phyloP scores from a whole-genome alignment of 2,888 invertebrate genomes.

The Gastracanthus pulcherrimus region DNA sequence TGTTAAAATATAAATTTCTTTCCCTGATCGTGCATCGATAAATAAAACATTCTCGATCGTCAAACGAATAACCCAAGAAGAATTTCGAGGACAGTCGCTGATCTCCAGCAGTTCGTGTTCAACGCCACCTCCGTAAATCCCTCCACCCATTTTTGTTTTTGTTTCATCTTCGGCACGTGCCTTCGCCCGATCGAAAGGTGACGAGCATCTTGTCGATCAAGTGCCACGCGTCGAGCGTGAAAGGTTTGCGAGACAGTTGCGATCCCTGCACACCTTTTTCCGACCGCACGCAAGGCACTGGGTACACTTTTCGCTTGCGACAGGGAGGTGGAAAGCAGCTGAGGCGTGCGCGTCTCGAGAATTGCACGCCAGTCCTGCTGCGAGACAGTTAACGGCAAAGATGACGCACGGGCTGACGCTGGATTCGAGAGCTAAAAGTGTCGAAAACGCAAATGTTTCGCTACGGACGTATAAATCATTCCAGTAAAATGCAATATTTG shows the following conservation, averaged over 20 bases:
- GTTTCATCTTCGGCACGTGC: too few relatives aligned
- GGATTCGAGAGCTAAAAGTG: not conserved
- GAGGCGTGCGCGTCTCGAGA: too few relatives aligned
- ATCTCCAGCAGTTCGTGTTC: not conserved
- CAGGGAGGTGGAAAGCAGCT: too few relatives aligned
- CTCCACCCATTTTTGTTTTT: not conserved
- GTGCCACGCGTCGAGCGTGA: not conserved
- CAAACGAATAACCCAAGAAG: not conserved
- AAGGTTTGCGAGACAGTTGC: too few relatives aligned
- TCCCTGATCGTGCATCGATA: too few relatives aligned
- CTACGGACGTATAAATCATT: too few relatives aligned
- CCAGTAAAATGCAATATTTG: conserved; percentile 14
- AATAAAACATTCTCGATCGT: not conserved
- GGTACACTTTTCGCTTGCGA: too few relatives aligned
- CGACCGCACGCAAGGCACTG: too few relatives aligned
- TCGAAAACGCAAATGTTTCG: conserved; percentile 24
- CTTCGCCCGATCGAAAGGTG: not conserved
- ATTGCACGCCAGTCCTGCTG: not conserved
- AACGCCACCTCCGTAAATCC: not conserved
- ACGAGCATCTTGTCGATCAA: conserved; percentile 1
- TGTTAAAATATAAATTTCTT: too few relatives aligned
- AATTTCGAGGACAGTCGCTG: not conserved
- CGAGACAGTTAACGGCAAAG: not conserved
- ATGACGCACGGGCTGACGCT: not conserved
- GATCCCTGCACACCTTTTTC: too few relatives aligned